Percentiles rank a stretch among this genome's conserved stretches.
Conservation (phyloP, 2,797 vertebrate genomes). For the Myotis pilosus region DNA sequence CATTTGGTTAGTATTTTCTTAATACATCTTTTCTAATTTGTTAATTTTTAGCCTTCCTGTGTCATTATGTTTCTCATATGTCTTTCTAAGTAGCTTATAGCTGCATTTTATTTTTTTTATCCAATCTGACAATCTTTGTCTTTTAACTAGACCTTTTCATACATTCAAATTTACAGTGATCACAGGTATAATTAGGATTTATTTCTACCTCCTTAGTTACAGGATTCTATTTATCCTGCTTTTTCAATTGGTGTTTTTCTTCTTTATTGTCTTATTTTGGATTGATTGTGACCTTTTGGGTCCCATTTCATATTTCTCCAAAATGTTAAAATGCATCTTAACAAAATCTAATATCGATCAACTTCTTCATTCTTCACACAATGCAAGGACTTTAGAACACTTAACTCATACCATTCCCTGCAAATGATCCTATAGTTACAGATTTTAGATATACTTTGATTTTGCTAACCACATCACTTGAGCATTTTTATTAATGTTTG, state of each 20-base stretch:
- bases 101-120: slow-evolving; percentile 27
- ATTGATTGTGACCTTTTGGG: background rate
- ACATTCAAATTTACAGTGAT: slow-evolving; percentile 19
- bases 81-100: background rate
- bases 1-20: background rate
- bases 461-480: background rate
- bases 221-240: background rate
- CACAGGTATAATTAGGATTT: slow-evolving; percentile 17
- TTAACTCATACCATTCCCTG: background rate
- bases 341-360: slow-evolving; percentile 25
- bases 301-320: background rate
- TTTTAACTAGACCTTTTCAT: slow-evolving; percentile 29
- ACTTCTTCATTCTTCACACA: background rate
- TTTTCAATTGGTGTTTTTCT: slow-evolving; percentile 4
- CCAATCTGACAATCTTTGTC: background rate
- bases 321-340: slow-evolving; percentile 22
- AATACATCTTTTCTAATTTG: slow-evolving; percentile 24
- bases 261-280: background rate
- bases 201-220: background rate
- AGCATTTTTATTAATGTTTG: background rate
- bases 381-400: background rate
- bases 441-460: background rate
- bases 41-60: slow-evolving; percentile 2
- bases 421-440: background rate
- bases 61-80: background rate